Base-by-base conservation (phyloP, 2,797 vertebrate genomes). In the Acipenser ruthenus region DNA sequence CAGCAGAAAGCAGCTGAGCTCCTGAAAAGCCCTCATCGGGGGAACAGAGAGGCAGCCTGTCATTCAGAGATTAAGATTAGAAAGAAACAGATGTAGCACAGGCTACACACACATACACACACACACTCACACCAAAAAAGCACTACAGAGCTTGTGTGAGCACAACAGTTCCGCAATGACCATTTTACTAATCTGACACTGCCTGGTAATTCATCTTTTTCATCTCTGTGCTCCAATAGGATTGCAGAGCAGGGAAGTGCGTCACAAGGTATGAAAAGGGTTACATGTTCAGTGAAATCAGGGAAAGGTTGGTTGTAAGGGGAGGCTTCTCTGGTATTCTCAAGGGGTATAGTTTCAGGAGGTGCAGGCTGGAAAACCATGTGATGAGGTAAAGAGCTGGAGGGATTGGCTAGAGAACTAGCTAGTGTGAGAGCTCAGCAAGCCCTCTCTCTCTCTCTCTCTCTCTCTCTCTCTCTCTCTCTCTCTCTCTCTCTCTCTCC, bases 341-440 rank as follows among this genome's bases (percentile, higher is more conserved):
- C 84, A 69, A 65, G 73, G 83, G 86, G 86, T 80, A 78, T 77
- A 76, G 87, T 89, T 88, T 92, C 86, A 90, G 90, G 83, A 90
- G 90, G 89, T 82, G 83, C 86, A 85, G 84, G 86, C 90, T 80
- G 66, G 75, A 72, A 70, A 78, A 85, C 87, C 93, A 92, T 93
- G 95, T 97, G 95, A 96, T 87, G 82, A 82, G 75, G 72, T 56
- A 79, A 62, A 83, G 87, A 70, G 78, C 79, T 80, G 79, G 84
- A 80, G 80, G 81, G 90, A 93, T 90, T 91, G 91, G 94, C 82
- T 82, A 73, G 84, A 81, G 74, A 69, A 8, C 72, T 74, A 74
- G 74, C 77, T 76, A 74, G 69, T 73, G 83, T 80, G 81, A 89
- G 89, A 92, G 88, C 80, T 82, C 83, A 94, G 76, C 83, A 76